Base-by-base conservation (phyloP, 1,140 invertebrate genomes). In the Parasteatoda tepidariorum region DNA sequence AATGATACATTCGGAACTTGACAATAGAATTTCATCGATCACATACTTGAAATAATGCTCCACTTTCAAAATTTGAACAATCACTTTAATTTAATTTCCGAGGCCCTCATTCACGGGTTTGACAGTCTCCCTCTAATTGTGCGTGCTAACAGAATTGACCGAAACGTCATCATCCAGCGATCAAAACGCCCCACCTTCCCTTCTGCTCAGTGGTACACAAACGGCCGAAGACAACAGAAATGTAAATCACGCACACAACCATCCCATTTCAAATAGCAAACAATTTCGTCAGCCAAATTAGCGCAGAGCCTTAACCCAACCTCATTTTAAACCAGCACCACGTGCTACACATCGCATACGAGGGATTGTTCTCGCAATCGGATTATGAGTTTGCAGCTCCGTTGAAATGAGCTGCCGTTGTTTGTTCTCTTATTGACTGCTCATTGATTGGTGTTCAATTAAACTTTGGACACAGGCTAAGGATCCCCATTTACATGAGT, bases 401-500 rank as follows among this genome's bases (percentile, higher is more conserved):
- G 18, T 48, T 13, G 9, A 0, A 48, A 13, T 48, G 38, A 48
- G 38, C 9, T 13, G 38, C 1, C 9, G 38, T 2, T 48, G 38
- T 48, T 13, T 18, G 9, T 18, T 48, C 38, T 48, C 38, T 48
- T 48, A 48, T 48, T 48, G 38, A 48, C 33, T 48, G 22, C 38
- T 68, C 66, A 26, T 28, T 41, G n/a, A 48, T 24, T 68, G 26
- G 34, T 41, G 34, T 68, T 18, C 66, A 48, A 48, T 68, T 48
- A 26, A 68, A 68, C 15, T 68, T 68, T 22, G n/a, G n/a, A 11
- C 28, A 13, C 22, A 2, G 4, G 66, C 24, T 68, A 68, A 48
- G 41, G 66, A 1, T 0, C 38, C 66, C 66, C 7, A 68, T 68
- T 68, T 38, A 68, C 38, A 68, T 68, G 34, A 38, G 41, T 68